These are phyloP conservation scores for Zele albiditarsus DNA, from an alignment of 2,888 invertebrate genomes.

Conservation along the genomic window DNA sequence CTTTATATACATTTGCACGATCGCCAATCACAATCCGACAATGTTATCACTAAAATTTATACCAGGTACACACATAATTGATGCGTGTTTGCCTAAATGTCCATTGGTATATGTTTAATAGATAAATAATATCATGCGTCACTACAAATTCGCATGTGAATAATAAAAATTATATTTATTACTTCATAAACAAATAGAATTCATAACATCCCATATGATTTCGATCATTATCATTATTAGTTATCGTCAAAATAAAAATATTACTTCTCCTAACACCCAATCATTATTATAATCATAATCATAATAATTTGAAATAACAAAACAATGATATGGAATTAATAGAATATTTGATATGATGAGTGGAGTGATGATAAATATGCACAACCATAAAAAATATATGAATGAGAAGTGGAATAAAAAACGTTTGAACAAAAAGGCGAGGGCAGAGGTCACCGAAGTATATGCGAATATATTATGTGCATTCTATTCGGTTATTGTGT, in stretches of 20 bases:
- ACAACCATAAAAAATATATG: not conserved
- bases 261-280: no score
- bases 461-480: not conserved
- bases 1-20: conserved; percentile 6
- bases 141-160: not conserved
- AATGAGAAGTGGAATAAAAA: not conserved
- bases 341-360: no score
- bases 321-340: no score
- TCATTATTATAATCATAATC: no score
- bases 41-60: conserved; percentile 17
- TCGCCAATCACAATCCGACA: conserved; percentile 21
- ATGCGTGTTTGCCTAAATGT: not conserved
- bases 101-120: not conserved
- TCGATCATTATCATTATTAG: no score
- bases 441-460: conserved; percentile 1
- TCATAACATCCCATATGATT: no score
- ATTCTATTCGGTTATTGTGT: conserved; percentile 31
- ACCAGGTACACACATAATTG: not conserved
- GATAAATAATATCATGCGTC: not conserved
- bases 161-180: not conserved
- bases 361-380: no score
- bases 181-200: no score
- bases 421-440: not conserved
- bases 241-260: no score
- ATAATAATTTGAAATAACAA: no score